phyloP scores from a whole-genome alignment of 2,797 vertebrate species.

The Cyclopterus lumpus region DNA sequence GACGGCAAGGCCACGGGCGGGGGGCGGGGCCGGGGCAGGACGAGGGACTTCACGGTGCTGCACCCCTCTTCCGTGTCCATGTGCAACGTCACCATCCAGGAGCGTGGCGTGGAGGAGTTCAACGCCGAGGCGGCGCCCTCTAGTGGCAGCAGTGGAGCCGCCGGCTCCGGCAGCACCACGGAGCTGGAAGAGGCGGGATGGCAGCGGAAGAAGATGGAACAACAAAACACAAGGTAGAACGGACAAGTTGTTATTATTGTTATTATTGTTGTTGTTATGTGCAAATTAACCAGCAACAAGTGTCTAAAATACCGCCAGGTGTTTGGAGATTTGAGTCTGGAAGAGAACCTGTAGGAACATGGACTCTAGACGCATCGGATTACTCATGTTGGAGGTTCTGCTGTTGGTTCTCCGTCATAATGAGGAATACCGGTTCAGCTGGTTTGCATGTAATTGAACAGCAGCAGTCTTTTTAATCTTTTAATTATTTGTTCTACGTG shows the following conservation, averaged over 20 bases:
- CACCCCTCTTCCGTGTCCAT: slow-evolving; percentile 94
- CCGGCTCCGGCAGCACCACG: slow-evolving; percentile 66
- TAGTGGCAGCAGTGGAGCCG: slow-evolving; percentile 9
- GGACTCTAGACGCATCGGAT: no score
- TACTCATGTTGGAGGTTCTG: no score
- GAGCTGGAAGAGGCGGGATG: slow-evolving; percentile 89
- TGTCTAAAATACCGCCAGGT: no score
- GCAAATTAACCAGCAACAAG: neutral
- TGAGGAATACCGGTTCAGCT: no score
- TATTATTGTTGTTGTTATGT: no score
- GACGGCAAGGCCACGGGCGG: slow-evolving; percentile 44
- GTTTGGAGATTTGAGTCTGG: no score
- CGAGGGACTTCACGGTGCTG: slow-evolving; percentile 95
- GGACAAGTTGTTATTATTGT: no score
- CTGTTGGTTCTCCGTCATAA: no score
- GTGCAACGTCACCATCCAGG: slow-evolving; percentile 96
- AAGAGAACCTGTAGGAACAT: no score
- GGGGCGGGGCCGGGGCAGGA: slow-evolving; percentile 86
- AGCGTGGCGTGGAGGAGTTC: slow-evolving; percentile 69
- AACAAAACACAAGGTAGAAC: slow-evolving; percentile 60
- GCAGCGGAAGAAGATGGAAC: slow-evolving; percentile 90
- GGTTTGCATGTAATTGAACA: no score
- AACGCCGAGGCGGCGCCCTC: slow-evolving; percentile 50
- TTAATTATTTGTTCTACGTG: no score
- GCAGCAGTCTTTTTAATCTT: no score